Percentiles rank a stretch among this genome's conserved stretches.
phyloP scores from a whole-genome alignment of 1,140 invertebrate genomes.

The Drosophila malerkotliana region DNA sequence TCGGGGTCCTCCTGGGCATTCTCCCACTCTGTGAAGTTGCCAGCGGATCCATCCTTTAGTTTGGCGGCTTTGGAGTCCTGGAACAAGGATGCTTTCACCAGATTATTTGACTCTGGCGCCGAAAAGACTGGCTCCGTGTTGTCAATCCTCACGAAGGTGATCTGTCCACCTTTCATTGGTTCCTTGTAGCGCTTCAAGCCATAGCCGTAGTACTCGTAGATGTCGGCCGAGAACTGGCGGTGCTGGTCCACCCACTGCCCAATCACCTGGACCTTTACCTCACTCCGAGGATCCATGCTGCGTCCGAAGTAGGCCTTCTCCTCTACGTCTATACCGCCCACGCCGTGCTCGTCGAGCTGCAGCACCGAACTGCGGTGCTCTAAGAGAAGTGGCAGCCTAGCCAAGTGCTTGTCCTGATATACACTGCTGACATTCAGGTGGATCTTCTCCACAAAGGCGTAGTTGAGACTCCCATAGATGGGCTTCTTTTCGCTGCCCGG shows the following conservation, averaged over 20 bases:
- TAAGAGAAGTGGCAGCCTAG: slow-evolving; percentile 61
- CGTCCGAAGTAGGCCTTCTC: slow-evolving; percentile 73
- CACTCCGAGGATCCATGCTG: slow-evolving; percentile 68
- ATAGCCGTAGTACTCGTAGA: slow-evolving; percentile 74
- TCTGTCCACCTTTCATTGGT: slow-evolving; percentile 31
- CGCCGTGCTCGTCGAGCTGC: slow-evolving; percentile 59
- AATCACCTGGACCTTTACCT: slow-evolving; percentile 70
- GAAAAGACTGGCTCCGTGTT: slow-evolving; percentile 72
- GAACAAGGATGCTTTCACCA: slow-evolving; percentile 62
- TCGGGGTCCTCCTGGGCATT: slow-evolving; percentile 18
- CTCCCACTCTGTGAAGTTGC: slow-evolving; percentile 55
- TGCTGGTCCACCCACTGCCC: slow-evolving; percentile 77
- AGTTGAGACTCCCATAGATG: slow-evolving; percentile 74
- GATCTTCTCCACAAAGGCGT: slow-evolving; percentile 72
- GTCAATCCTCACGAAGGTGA: slow-evolving; percentile 71
- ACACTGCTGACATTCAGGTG: slow-evolving; percentile 62
- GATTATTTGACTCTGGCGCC: slow-evolving; percentile 62
- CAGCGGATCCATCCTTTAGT: slow-evolving; percentile 18
- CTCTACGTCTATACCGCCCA: slow-evolving; percentile 69
- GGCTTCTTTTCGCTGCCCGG: slow-evolving; percentile 65
- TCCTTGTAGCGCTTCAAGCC: slow-evolving; percentile 57
- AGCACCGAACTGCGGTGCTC: slow-evolving; percentile 70
- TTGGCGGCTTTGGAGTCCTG: slow-evolving; percentile 34
- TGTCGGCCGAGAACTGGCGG: slow-evolving; percentile 69
- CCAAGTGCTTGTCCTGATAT: slow-evolving; percentile 28